Conservation (phyloP, 2,113 vertebrate species). For the Thryonomys swinderianus region DNA sequence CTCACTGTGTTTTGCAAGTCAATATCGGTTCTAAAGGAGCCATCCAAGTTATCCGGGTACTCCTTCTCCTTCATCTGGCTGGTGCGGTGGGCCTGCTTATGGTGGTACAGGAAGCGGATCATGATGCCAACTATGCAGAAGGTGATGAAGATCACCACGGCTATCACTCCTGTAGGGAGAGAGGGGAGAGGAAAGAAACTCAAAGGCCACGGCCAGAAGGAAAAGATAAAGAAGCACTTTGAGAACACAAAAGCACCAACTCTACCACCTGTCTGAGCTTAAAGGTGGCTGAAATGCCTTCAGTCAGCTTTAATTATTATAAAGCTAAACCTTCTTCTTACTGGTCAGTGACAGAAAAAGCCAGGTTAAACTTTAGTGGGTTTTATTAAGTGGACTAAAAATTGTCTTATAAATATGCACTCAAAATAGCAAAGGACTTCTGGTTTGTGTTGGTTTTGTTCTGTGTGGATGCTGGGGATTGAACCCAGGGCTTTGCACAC, state of each 20-base stretch:
- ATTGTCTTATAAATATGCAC: not conserved
- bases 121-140: conserved; percentile 93
- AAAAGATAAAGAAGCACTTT: not conserved
- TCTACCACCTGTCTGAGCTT: not conserved
- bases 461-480: not conserved
- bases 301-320: not conserved
- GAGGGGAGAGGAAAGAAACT: not conserved
- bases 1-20: conserved; percentile 94
- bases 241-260: not conserved
- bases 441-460: too few relatives aligned
- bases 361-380: not conserved
- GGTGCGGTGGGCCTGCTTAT: conserved; percentile 90
- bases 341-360: not conserved
- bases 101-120: conserved; percentile 94
- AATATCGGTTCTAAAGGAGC: conserved; percentile 93
- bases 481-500: not conserved
- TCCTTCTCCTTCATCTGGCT: conserved; percentile 92
- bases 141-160: conserved; percentile 94
- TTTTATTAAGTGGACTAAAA: not conserved
- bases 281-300: not conserved
- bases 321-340: not conserved
- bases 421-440: not conserved
- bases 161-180: conserved; percentile 91
- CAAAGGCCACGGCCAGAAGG: not conserved
- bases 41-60: conserved; percentile 91